A percentile compares a stretch with the other conserved stretches of the same genome.
Evolutionary conservation across 2,113 vertebrate genomes (phyloP).

Genomic region (Ammodytes dubius): DNA sequence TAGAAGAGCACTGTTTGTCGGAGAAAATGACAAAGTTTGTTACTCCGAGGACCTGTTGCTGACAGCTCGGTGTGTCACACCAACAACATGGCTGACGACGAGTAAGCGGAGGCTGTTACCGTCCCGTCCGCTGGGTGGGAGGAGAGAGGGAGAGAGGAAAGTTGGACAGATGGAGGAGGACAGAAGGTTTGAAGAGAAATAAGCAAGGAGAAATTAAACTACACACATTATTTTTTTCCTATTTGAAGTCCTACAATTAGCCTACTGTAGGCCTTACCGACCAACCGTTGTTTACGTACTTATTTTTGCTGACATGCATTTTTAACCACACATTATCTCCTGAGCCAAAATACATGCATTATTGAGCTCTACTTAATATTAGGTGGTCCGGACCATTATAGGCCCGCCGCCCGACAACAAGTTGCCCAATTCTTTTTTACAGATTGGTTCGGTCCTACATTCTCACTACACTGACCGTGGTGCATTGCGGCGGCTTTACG

Average conservation of each 20-base stretch:
- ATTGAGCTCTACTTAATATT: conserved; percentile 13
- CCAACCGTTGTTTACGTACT: neutral
- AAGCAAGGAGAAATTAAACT: neutral
- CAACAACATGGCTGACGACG: conserved; percentile 84
- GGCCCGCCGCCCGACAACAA: neutral
- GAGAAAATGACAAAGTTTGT: conserved; percentile 27
- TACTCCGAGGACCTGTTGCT: conserved; percentile 78
- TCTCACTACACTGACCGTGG: conserved; percentile 45
- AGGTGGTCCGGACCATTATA: neutral
- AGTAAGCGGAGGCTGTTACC: conserved; percentile 52
- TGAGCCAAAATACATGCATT: neutral
- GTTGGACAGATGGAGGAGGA: conserved; percentile 24
- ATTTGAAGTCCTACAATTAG: neutral
- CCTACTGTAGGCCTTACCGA: neutral
- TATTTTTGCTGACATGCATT: neutral
- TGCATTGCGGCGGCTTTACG: conserved; percentile 42
- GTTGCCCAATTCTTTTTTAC: neutral
- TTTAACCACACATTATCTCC: neutral
- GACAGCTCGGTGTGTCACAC: conserved; percentile 79
- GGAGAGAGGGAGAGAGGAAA: conserved; percentile 49
- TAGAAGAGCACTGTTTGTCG: neutral
- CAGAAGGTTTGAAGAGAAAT: conserved; percentile 17
- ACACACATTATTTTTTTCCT: neutral
- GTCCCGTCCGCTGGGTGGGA: conserved; percentile 55
- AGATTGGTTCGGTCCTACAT: too few relatives aligned